These are phyloP conservation scores for Torymus auratus DNA, from an alignment of 2,888 invertebrate genomes.

Conservation along the genomic window DNA sequence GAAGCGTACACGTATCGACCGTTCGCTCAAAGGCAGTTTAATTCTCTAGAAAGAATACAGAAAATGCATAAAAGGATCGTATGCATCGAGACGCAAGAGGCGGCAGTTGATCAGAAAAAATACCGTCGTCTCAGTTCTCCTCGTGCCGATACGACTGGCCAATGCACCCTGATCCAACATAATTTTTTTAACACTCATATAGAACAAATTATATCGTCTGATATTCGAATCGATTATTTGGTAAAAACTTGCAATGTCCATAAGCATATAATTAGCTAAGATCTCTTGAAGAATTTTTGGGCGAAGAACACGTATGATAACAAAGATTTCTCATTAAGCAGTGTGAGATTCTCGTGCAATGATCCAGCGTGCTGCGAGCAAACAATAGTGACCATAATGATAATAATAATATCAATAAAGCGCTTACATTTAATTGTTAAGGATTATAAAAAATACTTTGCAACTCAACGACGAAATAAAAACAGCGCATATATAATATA, in stretches of 20 bases:
- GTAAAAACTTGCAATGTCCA: constrained; percentile 3
- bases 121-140: background rate
- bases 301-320: background rate
- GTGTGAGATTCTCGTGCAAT: background rate
- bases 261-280: background rate
- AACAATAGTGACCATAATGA: constrained; percentile 5
- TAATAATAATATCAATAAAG: constrained; percentile 15
- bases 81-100: constrained; percentile 1
- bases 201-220: constrained; percentile 6
- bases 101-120: constrained; percentile 33
- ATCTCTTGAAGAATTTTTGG: background rate
- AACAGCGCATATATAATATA: constrained; percentile 17
- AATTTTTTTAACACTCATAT: background rate
- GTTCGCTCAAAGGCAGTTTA: constrained; percentile 32
- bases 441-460: constrained; percentile 29
- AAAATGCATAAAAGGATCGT: constrained; percentile 33
- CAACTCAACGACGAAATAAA: constrained; percentile 11
- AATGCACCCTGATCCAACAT: background rate
- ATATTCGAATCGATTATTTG: constrained; percentile 19
- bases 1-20: background rate
- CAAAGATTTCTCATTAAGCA: constrained; percentile 1
- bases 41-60: constrained; percentile 12
- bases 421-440: constrained; percentile 1
- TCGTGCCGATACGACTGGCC: background rate
- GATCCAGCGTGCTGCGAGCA: constrained; percentile 1